These are phyloP conservation scores for Sebastes itinus DNA, from an alignment of 2,797 vertebrate genomes.

Conservation along the genomic window DNA sequence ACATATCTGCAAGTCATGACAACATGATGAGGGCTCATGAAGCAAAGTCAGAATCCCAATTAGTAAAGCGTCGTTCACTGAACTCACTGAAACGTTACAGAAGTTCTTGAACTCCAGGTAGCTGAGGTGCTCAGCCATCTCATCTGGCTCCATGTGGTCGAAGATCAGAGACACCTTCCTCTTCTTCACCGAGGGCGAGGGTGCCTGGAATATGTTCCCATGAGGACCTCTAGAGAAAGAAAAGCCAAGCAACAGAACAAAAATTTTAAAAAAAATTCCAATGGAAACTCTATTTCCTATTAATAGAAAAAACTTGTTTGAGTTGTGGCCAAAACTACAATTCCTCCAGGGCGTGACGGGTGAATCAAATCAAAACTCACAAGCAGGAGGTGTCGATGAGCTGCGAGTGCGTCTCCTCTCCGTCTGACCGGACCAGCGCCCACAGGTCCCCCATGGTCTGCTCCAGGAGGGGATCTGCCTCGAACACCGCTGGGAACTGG, in stretches of 20 bases:
- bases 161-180: constrained; percentile 94
- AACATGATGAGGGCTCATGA: neutral
- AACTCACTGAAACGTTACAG: constrained; percentile 88
- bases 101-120: constrained; percentile 94
- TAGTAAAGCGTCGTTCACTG: neutral
- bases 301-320: neutral
- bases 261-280: neutral
- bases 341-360: neutral
- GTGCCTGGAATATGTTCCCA: constrained; percentile 74
- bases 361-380: constrained; percentile 75
- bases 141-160: constrained; percentile 90
- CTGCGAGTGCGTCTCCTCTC: constrained; percentile 76
- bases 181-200: constrained; percentile 88
- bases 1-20: neutral
- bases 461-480: constrained; percentile 85
- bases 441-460: constrained; percentile 88
- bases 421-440: constrained; percentile 82
- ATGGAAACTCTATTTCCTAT: constrained; percentile 16
- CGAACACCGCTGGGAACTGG: constrained; percentile 86
- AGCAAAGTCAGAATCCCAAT: neutral
- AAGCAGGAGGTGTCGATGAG: constrained; percentile 81
- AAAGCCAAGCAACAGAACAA: neutral
- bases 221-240: constrained; percentile 67
- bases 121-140: constrained; percentile 91
- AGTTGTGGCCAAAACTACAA: neutral